Evolutionary conservation across 2,797 vertebrate species (phyloP).

Genomic region (Arremon brunneinucha): DNA sequence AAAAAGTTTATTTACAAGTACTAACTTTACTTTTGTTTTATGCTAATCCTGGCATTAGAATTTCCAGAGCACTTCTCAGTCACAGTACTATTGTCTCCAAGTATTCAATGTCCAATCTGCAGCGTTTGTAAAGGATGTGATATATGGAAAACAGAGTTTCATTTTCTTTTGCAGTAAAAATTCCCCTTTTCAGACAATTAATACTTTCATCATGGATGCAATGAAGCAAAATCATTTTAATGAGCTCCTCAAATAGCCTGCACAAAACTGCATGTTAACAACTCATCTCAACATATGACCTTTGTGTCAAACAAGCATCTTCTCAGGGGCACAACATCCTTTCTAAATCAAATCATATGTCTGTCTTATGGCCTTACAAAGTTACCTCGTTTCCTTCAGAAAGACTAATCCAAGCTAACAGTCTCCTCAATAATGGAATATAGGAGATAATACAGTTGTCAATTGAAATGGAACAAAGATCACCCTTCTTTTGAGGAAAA

Average conservation of each 20-base stretch:
- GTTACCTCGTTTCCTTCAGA: background rate
- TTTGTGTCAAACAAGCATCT: constrained; percentile 10
- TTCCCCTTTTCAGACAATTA: background rate
- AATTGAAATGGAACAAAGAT: background rate
- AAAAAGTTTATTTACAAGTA: background rate
- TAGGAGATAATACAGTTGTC: background rate
- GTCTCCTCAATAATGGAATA: background rate
- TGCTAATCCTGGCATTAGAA: background rate
- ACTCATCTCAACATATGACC: background rate
- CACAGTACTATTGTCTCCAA: background rate
- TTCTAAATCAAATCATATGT: background rate
- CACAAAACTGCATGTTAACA: background rate
- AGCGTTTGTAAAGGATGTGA: background rate
- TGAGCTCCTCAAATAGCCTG: background rate
- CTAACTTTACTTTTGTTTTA: background rate
- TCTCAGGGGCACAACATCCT: background rate
- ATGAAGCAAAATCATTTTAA: constrained; percentile 44
- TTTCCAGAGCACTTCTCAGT: constrained; percentile 1
- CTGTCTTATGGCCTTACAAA: background rate
- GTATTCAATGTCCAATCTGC: background rate
- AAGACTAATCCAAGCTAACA: background rate
- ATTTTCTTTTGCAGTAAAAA: background rate
- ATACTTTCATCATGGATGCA: constrained; percentile 4
- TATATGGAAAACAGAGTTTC: background rate
- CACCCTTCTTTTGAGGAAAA: background rate